A percentile compares a stretch with the other conserved stretches of the same genome.
These are phyloP conservation scores for Casuarius casuarius DNA, from an alignment of 2,113 vertebrate genomes.

Conservation along the genomic window DNA sequence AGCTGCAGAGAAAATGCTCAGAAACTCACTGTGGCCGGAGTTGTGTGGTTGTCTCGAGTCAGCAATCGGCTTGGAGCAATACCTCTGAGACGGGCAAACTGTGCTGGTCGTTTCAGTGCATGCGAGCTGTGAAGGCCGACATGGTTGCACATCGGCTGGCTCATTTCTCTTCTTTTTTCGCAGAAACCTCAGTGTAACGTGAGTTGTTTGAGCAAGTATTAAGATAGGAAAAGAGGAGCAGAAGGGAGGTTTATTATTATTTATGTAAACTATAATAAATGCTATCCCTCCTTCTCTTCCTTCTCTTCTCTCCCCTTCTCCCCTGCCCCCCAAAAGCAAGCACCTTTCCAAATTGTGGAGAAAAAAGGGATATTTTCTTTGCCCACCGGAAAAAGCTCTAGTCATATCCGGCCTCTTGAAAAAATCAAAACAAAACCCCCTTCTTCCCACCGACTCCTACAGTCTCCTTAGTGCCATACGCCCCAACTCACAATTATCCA, in stretches of 20 bases:
- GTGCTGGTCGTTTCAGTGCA: not conserved
- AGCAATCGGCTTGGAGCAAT: constrained; percentile 64
- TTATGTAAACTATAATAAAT: not conserved
- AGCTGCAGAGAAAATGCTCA: constrained; percentile 50
- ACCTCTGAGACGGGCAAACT: constrained; percentile 5
- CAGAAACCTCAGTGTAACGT: not conserved
- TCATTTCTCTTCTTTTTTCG: not conserved
- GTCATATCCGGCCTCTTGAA: constrained; percentile 28
- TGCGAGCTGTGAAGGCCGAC: constrained; percentile 14
- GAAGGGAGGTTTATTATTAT: not conserved
- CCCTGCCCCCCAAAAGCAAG: fast-evolving
- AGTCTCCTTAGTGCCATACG: constrained; percentile 26
- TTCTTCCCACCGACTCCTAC: constrained; percentile 35
- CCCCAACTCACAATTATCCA: not conserved
- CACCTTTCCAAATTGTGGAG: not conserved
- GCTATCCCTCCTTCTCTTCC: not conserved
- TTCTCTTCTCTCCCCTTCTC: not conserved
- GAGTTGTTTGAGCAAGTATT: not conserved
- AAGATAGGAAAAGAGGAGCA: not conserved
- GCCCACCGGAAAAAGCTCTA: not conserved
- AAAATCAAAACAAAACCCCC: constrained; percentile 49
- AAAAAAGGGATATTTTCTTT: constrained; percentile 47
- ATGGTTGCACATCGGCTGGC: constrained; percentile 7
- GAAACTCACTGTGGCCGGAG: constrained; percentile 35
- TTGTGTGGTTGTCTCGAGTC: constrained; percentile 56